phyloP scores from a whole-genome alignment of 2,888 invertebrate species.

The Clitarchus hookeri region DNA sequence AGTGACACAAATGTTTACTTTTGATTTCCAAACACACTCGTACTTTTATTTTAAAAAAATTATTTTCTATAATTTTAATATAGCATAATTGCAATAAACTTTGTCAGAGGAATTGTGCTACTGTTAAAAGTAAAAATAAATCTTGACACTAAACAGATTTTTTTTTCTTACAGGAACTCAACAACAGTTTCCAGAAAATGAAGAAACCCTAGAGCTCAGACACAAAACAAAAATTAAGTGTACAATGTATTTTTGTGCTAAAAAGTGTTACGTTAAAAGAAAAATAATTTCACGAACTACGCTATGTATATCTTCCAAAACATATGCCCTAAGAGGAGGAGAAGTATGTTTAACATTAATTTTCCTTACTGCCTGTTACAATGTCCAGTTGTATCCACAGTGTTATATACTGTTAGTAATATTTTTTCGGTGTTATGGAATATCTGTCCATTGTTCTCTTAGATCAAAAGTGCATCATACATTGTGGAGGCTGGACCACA shows the following conservation, averaged over 20 bases:
- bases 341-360: not conserved
- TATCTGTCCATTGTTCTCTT: not conserved
- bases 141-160: too few species aligned
- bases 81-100: too few species aligned
- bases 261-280: not conserved
- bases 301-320: slow-evolving; percentile 14
- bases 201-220: not conserved
- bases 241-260: slow-evolving; percentile 14
- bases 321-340: not conserved
- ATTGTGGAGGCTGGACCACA: not conserved
- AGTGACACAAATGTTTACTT: too few species aligned
- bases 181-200: not conserved
- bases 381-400: not conserved
- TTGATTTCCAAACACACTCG: too few species aligned
- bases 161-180: too few species aligned
- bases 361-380: not conserved
- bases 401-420: not conserved
- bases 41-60: too few species aligned
- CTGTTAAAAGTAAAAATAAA: too few species aligned
- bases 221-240: slow-evolving; percentile 14
- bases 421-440: not conserved
- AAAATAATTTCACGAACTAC: not conserved
- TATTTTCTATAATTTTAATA: too few species aligned
- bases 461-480: not conserved
- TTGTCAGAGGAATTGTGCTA: too few species aligned